Percentiles rank a stretch among this genome's conserved stretches.
phyloP scores from a whole-genome alignment of 2,113 vertebrate genomes.

The Saimiri boliviensis region DNA sequence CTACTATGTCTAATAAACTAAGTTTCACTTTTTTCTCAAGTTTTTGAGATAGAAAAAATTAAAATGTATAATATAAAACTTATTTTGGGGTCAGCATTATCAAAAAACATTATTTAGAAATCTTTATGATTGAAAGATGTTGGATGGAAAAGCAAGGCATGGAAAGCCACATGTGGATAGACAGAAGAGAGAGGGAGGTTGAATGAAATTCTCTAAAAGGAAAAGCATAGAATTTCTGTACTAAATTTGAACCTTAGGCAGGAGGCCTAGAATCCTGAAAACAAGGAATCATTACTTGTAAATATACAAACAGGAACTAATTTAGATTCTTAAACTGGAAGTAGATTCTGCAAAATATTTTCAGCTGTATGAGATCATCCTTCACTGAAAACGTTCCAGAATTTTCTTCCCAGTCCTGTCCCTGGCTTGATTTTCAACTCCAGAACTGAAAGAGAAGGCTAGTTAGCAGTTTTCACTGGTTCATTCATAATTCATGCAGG shows the following conservation, averaged over 20 bases:
- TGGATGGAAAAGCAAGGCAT: not conserved
- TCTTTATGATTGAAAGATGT: not conserved
- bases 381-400: constrained; percentile 23
- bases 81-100: constrained; percentile 28
- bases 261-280: constrained; percentile 20
- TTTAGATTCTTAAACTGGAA: constrained; percentile 36
- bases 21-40: not conserved
- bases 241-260: constrained; percentile 13
- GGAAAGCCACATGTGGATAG: not conserved
- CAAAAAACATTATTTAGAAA: constrained; percentile 9
- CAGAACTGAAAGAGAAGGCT: constrained; percentile 20
- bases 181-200: not conserved
- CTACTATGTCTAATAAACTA: not conserved
- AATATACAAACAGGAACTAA: constrained; percentile 26
- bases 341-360: constrained; percentile 12
- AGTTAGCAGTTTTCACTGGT: constrained; percentile 26
- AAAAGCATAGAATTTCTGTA: not conserved
- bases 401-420: not conserved
- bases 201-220: not conserved
- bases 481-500: constrained; percentile 52
- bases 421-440: not conserved
- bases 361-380: not conserved
- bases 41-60: constrained; percentile 44
- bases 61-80: not conserved
- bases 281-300: not conserved